Evolutionary conservation across 2,797 vertebrate species (phyloP), one percentile per base, ranked within the genome.

Genomic region (Urophycis tenuis): DNA sequence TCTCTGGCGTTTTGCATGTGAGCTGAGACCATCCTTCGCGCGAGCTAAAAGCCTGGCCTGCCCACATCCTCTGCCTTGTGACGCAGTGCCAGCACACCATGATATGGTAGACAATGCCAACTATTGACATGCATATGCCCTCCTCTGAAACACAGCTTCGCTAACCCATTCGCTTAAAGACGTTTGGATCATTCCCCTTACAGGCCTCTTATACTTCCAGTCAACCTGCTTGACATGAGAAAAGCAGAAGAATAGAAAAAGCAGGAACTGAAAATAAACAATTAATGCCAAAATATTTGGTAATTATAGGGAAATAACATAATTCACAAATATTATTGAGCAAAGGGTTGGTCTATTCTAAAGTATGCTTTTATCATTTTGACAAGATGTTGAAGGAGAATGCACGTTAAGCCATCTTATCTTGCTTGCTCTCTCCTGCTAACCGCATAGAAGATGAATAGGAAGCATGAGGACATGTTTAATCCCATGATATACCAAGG

Each of bases 31-130:
- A 0, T 80, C 84, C 85, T 74, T 80, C 82, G 53, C 10, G 19
- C 10, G 22, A 25, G 53, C 53, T 60, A 60, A 60, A 45, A 9
- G 22, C 15, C n/a, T 67, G 36, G 5, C 35, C 76, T 71, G 72
- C 81, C 83, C 86, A 81, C 86, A 49, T 80, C 71, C 2, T 7
- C 77, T 73, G 77, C 45, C 81, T 82, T 84, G 85, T 86, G 88
- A 89, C 73, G 0, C 22, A n/a, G 32, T 39, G 39, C 60, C 14
- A 75, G 77, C 33, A 39, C 71, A 45, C 72, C 31, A 80, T n/a
- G 71, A 19, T 19, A 73, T 35, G 49, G 74, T 76, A 81, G 69
- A 84, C 77, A 79, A 83, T 72, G 39, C 71, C 9, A 32, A 41
- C 53, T 72, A 41, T 6, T 77, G 77, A 79, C 29, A 72, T 29